Evolutionary conservation across 2,888 invertebrate species (phyloP).

Genomic region (Endomychus coccineus): DNA sequence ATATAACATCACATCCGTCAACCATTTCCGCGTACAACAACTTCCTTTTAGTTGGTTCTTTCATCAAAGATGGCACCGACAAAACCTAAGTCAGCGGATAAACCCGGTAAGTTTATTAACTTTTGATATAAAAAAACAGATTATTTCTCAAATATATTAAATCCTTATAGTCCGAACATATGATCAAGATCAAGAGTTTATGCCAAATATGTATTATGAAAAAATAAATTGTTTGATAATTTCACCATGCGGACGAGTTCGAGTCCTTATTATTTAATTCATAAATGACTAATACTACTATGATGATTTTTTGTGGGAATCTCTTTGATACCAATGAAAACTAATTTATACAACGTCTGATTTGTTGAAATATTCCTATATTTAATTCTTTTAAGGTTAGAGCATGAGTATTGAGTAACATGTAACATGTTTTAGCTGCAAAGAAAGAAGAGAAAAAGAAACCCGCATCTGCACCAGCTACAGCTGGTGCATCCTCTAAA

Average conservation of each 20-base stretch:
- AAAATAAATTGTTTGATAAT: background rate
- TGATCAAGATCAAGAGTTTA: background rate
- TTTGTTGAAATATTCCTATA: slow-evolving; percentile 1
- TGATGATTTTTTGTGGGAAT: slow-evolving; percentile 52
- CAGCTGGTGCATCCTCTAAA: slow-evolving; percentile 39
- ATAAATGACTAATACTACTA: slow-evolving; percentile 13
- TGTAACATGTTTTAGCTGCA: slow-evolving; percentile 29
- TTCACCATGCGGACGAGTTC: slow-evolving; percentile 28
- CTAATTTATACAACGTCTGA: slow-evolving; percentile 16
- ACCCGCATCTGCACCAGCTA: slow-evolving; percentile 40
- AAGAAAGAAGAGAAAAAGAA: slow-evolving; percentile 51
- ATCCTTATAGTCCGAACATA: background rate
- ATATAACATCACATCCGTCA: too few species aligned
- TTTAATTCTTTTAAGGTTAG: slow-evolving; percentile 16
- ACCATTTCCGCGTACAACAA: too few species aligned
- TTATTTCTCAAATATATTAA: background rate
- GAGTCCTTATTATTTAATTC: background rate
- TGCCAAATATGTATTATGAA: background rate
- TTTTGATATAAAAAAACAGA: background rate
- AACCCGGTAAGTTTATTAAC: slow-evolving; percentile 59
- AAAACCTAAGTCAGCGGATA: slow-evolving; percentile 72
- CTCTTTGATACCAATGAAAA: slow-evolving; percentile 46
- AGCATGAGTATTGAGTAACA: slow-evolving; percentile 3
- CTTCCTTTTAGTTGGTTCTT: slow-evolving; percentile 36
- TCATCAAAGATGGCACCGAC: slow-evolving; percentile 69